Conservation (phyloP, 2,113 vertebrate genomes). For the Apteryx owenii region DNA sequence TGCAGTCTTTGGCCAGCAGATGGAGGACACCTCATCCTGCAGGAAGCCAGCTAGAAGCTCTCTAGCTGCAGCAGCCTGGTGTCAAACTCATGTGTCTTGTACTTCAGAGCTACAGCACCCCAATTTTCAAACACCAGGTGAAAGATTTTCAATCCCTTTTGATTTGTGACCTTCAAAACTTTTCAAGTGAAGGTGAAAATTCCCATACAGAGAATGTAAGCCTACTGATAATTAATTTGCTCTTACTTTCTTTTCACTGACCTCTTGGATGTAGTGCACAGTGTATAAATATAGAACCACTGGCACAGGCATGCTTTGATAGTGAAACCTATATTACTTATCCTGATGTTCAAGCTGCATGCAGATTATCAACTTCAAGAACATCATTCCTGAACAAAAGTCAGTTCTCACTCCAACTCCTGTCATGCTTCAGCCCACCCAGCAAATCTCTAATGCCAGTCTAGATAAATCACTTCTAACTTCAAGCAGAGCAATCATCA, state of each 20-base stretch:
- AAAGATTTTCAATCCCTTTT: background rate
- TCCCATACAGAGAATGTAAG: background rate
- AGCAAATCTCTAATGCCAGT: background rate
- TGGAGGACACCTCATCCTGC: background rate
- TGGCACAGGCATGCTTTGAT: background rate
- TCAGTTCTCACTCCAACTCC: background rate
- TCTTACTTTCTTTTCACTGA: background rate
- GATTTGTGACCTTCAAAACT: background rate
- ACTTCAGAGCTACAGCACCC: background rate
- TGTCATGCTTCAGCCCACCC: background rate
- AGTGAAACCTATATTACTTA: background rate
- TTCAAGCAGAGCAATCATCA: background rate
- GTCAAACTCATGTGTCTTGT: background rate
- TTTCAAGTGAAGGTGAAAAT: background rate
- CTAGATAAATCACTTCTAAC: background rate
- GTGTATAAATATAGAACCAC: background rate
- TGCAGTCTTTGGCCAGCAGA: background rate
- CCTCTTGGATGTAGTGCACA: background rate
- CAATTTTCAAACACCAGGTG: background rate
- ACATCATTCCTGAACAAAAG: background rate
- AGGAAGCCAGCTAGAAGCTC: background rate
- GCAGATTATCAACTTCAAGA: background rate
- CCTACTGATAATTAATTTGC: background rate
- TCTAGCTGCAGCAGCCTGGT: fast-evolving
- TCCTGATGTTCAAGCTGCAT: background rate